Evolutionary conservation across 2,888 invertebrate species (phyloP), one percentile per base, ranked within the genome.

Genomic region (Zhuqinia jingwanae): DNA sequence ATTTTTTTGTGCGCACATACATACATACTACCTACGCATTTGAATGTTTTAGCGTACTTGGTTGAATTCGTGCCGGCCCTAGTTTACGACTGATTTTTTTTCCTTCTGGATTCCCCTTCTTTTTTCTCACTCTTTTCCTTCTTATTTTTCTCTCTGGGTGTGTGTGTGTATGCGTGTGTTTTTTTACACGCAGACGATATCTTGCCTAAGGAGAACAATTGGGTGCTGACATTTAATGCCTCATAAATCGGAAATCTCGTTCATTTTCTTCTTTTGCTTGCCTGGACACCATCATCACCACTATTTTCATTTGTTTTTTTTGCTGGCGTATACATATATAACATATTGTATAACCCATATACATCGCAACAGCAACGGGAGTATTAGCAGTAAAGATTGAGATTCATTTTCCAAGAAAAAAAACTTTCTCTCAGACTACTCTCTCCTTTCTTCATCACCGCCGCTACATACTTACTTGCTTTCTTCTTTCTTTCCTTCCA

Each of bases 191-290:
- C 20, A 78, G 42, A 79, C 73, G 85, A 78, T 85, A 85, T 85
- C 80, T 79, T 65, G 80, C 85, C 75, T 79, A 63, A 85, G 63
- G 85, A 85, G 85, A 80, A 85, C 85, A 85, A 85, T 85, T 85
- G 85, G 85, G 80, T 85, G 85, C 85, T 85, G 85, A 85, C 85
- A 85, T 85, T 85, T 85, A 85, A 85, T 85, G 85, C 85, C 85
- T 85, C 85, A 85, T 85, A 85, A 85, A 85, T 85, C 85, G 85
- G 85, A 85, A 85, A 85, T 85, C 85, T 85, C 85, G 85, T 85
- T 85, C 85, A 85, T 85, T 80, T 85, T 80, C 85, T 80, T 85
- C 73, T 70, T 80, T 85, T 65, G 36, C 65, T 65, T 65, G 36
- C 75, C 50, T 65, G 80, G 75, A 80, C 79, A 53, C 36, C 20